Evolutionary conservation across 2,888 invertebrate species (phyloP), one percentile per base, ranked within the genome.

Genomic region (Ceramica pisi): DNA sequence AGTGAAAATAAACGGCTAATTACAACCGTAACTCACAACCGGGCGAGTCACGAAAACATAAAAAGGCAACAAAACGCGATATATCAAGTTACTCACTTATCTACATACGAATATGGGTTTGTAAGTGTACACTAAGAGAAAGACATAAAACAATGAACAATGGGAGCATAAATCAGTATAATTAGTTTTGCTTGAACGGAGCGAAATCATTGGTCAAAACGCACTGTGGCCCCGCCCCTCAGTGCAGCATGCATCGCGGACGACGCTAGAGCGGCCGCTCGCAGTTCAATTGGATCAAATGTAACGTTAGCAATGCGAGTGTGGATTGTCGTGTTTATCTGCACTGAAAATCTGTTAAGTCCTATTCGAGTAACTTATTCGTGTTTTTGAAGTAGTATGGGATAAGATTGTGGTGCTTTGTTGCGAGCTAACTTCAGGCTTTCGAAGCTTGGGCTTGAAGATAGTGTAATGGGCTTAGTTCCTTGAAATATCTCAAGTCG

Each of bases 141-240:
- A 94, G 95, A 94, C 93, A 96, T 96, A 96, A 97, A 97, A 98
- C 98, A 98, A 98, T 98, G 98, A 97, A 98, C 98, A 98, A 98
- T 98, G 97, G 98, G 97, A 96, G 97, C 97, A 98, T 98, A 98
- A 98, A 98, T 98, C 98, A 98, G 97, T 97, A 98, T 98, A 98
- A 98, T 98, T 98, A 98, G 98, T 97, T 97, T 97, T 97, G 95
- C 92, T 90, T 90, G 92, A 93, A 94, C 95, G 95, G 94, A 95
- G 96, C 94, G 93, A 93, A 96, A 94, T 97, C 97, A 97, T 97
- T 97, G 97, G 97, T 97, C 97, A 97, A 96, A 95, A 95, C 93
- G 95, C 92, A 92, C 85, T 92, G 92, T 48, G 93, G 90, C 96
- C 95, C 96, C 97, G 97, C 97, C 96, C 96, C 95, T 94, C 91